A percentile compares a stretch with the other conserved stretches of the same genome.
phyloP scores from a whole-genome alignment of 53 echinoderm and acorn worm genomes.

The Arbacia lixula region DNA sequence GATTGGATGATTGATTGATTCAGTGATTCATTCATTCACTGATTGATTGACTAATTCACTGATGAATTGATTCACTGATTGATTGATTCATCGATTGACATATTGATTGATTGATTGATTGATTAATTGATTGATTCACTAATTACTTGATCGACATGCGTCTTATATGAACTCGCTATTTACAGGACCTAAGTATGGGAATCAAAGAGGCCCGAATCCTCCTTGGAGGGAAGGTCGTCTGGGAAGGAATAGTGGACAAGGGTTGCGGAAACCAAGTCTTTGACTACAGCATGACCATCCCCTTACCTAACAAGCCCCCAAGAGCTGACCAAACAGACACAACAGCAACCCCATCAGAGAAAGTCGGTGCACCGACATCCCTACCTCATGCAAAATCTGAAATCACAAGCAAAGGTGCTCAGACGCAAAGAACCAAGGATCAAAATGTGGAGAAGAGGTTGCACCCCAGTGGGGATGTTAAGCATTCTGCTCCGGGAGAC shows the following conservation, averaged over 20 bases:
- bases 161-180: neutral
- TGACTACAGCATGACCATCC: constrained; percentile 80
- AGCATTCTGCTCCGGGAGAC: neutral
- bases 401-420: neutral
- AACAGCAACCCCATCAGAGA: neutral
- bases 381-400: neutral
- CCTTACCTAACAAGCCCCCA: constrained; percentile 10
- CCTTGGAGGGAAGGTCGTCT: constrained; percentile 51
- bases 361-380: neutral
- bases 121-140: no score
- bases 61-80: no score
- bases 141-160: no score
- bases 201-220: constrained; percentile 65
- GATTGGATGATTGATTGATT: no score
- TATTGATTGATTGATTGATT: no score
- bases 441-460: constrained; percentile 31
- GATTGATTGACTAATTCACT: no score
- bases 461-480: neutral
- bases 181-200: constrained; percentile 83
- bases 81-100: no score
- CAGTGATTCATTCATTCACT: no score
- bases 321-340: neutral
- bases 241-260: constrained; percentile 91
- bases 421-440: neutral
- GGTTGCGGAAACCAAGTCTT: constrained; percentile 98